Conservation (phyloP, 2,113 vertebrate species). For the Amphiprion ocellaris region DNA sequence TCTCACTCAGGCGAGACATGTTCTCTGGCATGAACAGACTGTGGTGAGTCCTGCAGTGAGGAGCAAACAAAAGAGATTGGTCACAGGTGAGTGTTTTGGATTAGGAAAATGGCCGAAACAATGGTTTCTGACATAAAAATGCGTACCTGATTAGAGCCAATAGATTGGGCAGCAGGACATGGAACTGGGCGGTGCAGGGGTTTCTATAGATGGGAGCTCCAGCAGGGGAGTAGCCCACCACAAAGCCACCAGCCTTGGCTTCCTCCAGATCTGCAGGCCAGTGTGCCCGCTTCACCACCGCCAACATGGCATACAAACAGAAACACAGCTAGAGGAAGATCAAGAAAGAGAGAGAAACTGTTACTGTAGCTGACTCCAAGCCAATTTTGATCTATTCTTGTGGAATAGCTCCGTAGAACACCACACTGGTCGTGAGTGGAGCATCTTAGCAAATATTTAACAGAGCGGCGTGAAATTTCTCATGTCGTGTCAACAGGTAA, state of each 20-base stretch:
- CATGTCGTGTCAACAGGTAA: too few species aligned
- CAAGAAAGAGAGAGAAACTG: background rate
- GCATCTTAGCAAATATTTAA: background rate
- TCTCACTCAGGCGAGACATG: conserved; percentile 89
- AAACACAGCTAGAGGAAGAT: conserved; percentile 88
- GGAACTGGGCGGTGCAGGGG: conserved; percentile 90
- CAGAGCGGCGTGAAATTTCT: background rate
- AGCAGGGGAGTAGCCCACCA: conserved; percentile 86
- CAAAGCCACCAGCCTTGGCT: conserved; percentile 93
- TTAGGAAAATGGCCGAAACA: background rate
- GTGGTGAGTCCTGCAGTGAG: conserved; percentile 87
- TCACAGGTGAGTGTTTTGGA: conserved; percentile 1
- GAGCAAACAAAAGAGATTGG: background rate
- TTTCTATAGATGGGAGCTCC: conserved; percentile 93
- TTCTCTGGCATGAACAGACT: conserved; percentile 92
- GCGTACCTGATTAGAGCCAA: conserved; percentile 92
- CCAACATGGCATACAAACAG: conserved; percentile 91
- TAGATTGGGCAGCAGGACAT: conserved; percentile 93
- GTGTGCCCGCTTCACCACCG: conserved; percentile 91
- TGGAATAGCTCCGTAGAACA: too few species aligned
- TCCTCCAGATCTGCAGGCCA: conserved; percentile 92
- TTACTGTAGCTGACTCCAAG: background rate
- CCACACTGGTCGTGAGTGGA: background rate
- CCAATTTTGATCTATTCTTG: background rate
- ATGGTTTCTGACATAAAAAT: background rate